Conservation (phyloP, 1,140 invertebrate species). For the Temnothorax curvispinosus region DNA sequence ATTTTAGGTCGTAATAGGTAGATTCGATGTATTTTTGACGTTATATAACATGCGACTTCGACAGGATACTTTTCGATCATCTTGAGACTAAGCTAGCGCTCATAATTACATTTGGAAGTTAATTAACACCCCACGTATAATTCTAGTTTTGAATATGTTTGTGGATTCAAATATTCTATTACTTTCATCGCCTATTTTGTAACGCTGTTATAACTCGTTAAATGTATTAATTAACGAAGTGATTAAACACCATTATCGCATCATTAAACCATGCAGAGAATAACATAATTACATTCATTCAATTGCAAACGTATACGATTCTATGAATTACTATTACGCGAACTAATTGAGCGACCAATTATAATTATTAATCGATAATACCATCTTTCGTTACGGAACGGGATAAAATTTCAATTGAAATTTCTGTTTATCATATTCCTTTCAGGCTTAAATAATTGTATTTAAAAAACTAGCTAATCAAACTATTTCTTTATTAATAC, state of each 20-base stretch:
- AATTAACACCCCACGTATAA: background rate
- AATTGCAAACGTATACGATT: conserved; percentile 45
- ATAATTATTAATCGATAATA: conserved; percentile 17
- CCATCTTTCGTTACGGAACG: background rate
- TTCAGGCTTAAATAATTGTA: background rate
- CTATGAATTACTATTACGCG: conserved; percentile 48
- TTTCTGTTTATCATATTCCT: conserved; percentile 1
- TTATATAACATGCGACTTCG: background rate
- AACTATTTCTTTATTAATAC: too few relatives aligned
- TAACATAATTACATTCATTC: conserved; percentile 59
- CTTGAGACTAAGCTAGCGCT: background rate
- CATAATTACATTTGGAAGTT: conserved; percentile 4
- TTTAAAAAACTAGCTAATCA: background rate
- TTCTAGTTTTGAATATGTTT: background rate
- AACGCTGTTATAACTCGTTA: conserved; percentile 44
- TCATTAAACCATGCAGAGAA: conserved; percentile 53
- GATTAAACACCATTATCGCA: conserved; percentile 56
- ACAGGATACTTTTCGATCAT: background rate
- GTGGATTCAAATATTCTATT: conserved; percentile 12
- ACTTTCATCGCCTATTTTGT: conserved; percentile 44
- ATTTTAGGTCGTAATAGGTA: background rate
- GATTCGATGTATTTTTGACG: background rate
- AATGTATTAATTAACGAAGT: conserved; percentile 54
- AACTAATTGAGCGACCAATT: conserved; percentile 39
- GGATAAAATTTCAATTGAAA: background rate